phyloP scores from a whole-genome alignment of 53 echinoderm and acorn worm species.

The Temnopleurus reevesii region DNA sequence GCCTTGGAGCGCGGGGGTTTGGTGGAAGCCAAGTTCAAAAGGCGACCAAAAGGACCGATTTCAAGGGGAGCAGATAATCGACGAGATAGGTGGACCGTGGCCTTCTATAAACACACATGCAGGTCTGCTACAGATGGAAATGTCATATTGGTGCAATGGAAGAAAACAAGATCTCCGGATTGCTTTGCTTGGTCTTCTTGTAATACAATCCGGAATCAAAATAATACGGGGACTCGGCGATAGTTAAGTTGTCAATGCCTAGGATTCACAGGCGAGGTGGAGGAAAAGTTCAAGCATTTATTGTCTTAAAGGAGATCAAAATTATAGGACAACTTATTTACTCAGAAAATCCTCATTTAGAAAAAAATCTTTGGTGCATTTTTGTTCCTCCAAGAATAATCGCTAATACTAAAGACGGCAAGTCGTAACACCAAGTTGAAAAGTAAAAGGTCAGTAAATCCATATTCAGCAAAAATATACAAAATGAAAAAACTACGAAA shows the following conservation, averaged over 20 bases:
- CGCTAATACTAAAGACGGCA: too few relatives aligned
- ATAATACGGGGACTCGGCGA: conserved; percentile 42
- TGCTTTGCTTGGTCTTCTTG: conserved; percentile 32
- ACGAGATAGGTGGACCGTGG: conserved; percentile 42
- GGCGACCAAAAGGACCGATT: background rate
- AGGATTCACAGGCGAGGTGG: conserved; percentile 6
- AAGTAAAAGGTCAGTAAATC: too few relatives aligned
- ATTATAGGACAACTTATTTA: background rate
- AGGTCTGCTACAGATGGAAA: conserved; percentile 47
- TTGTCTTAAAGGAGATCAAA: conserved; percentile 19
- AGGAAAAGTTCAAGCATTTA: conserved; percentile 16
- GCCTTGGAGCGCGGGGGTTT: background rate
- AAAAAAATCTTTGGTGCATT: too few relatives aligned
- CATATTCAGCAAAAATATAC: too few relatives aligned
- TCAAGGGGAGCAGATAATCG: conserved; percentile 37
- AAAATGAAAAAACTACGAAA: too few relatives aligned
- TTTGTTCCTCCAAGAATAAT: too few relatives aligned
- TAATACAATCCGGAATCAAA: conserved; percentile 53
- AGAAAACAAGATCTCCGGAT: background rate
- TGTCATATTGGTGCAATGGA: conserved; percentile 40
- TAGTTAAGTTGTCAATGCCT: conserved; percentile 62
- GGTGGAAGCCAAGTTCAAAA: background rate
- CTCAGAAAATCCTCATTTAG: background rate
- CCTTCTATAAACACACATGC: conserved; percentile 45
- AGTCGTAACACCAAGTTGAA: too few relatives aligned